Percentiles rank a stretch among this genome's conserved stretches.
Conservation (phyloP, 2,888 invertebrate species). For the Neoitamus cyanurus region DNA sequence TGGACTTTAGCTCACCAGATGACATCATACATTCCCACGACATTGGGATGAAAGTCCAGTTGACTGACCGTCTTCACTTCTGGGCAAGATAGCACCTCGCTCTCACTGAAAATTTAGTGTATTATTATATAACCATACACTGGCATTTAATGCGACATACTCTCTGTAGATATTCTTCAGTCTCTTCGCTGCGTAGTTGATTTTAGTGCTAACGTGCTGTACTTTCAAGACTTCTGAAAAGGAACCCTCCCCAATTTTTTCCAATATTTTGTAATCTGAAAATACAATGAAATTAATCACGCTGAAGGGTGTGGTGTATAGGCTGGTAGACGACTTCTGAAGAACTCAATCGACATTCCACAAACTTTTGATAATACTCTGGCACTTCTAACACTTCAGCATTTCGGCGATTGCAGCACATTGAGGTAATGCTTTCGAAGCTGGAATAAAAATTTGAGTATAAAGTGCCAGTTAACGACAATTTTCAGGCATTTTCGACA, state of each 20-base stretch:
- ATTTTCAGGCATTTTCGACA: neutral
- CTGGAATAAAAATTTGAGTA: neutral
- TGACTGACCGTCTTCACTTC: conserved; percentile 73
- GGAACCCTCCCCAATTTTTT: conserved; percentile 77
- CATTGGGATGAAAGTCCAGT: conserved; percentile 71
- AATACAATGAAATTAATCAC: conserved; percentile 38
- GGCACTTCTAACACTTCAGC: neutral
- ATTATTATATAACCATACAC: neutral
- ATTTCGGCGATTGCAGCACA: neutral
- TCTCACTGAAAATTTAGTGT: conserved; percentile 59
- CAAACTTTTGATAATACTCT: neutral
- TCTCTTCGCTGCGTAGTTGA: conserved; percentile 72
- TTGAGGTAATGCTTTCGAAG: neutral
- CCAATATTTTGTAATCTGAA: conserved; percentile 72
- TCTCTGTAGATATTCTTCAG: conserved; percentile 72
- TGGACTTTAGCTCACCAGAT: conserved; percentile 67
- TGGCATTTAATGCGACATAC: conserved; percentile 58
- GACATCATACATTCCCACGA: conserved; percentile 72
- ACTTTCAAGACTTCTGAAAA: conserved; percentile 78
- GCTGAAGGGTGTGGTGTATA: neutral
- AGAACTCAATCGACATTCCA: conserved; percentile 26
- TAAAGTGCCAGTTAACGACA: neutral
- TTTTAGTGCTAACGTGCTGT: conserved; percentile 69
- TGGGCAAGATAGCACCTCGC: conserved; percentile 68
- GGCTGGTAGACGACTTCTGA: neutral